These are phyloP conservation scores for Scaptomyza hsui DNA, from an alignment of 1,140 invertebrate genomes.

Conservation along the genomic window DNA sequence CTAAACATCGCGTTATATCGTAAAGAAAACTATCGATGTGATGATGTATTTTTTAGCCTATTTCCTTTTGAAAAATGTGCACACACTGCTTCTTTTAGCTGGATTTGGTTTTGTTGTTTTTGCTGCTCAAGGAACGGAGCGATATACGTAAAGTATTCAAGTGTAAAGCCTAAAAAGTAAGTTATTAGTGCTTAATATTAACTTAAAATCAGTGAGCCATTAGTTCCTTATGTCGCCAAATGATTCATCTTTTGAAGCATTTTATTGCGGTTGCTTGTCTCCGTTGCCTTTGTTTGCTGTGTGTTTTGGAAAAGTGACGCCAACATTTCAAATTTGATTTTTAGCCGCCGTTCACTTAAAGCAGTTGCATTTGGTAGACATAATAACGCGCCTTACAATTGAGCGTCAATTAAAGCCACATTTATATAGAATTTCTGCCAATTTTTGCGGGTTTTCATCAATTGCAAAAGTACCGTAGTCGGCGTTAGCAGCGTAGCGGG, in stretches of 20 bases:
- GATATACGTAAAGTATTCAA: conserved; percentile 24
- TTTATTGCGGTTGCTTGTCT: no score
- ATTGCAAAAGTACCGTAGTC: conserved; percentile 30
- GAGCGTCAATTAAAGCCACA: neutral
- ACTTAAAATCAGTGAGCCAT: neutral
- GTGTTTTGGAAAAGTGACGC: conserved; percentile 66
- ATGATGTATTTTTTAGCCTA: conserved; percentile 6
- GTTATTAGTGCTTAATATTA: conserved; percentile 1
- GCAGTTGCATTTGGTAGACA: neutral
- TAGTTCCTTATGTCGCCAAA: neutral
- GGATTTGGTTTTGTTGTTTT: conserved; percentile 37
- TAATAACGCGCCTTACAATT: neutral
- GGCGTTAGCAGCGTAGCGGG: conserved; percentile 56
- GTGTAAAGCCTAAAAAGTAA: conserved; percentile 32
- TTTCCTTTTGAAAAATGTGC: conserved; percentile 7
- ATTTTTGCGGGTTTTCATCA: conserved; percentile 6
- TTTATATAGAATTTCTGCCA: neutral
- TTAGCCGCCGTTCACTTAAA: conserved; percentile 36
- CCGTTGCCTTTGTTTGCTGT: conserved; percentile 11
- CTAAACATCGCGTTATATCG: neutral
- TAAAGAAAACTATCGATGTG: neutral
- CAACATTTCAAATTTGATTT: conserved; percentile 53
- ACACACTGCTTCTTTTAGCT: conserved; percentile 29
- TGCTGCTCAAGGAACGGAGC: conserved; percentile 15
- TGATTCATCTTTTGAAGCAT: neutral